Percentiles rank a stretch among this genome's conserved stretches.
These are phyloP conservation scores for Heliothis virescens DNA, from an alignment of 1,140 invertebrate species.

Conservation along the genomic window DNA sequence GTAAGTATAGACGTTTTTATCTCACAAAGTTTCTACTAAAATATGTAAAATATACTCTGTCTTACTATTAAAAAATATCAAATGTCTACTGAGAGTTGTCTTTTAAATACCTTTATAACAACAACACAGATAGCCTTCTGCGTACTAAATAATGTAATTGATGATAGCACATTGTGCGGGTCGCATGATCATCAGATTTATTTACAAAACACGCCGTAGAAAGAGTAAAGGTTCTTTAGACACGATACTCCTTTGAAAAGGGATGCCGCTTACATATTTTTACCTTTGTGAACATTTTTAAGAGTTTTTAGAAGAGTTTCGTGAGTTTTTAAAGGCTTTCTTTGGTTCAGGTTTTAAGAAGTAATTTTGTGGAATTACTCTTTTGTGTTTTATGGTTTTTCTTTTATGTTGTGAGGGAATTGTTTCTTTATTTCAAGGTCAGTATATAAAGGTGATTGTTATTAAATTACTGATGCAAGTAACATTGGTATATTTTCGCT, in stretches of 20 bases:
- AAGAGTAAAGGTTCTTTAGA: background rate
- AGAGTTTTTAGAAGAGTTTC: background rate
- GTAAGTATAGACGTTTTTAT: no score
- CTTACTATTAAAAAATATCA: no score
- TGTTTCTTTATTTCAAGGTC: background rate
- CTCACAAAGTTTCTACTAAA: no score
- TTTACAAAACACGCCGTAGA: background rate
- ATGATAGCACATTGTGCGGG: slow-evolving; percentile 11
- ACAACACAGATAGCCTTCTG: background rate
- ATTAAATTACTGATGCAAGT: background rate
- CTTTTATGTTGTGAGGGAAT: background rate
- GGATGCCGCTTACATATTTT: background rate
- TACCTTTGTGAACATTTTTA: background rate
- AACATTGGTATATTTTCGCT: background rate
- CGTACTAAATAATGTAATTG: slow-evolving; percentile 2
- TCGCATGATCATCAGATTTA: background rate
- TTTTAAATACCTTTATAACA: background rate
- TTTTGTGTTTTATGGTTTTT: background rate
- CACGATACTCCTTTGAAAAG: background rate
- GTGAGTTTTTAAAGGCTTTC: background rate
- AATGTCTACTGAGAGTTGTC: background rate
- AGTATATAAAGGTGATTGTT: background rate
- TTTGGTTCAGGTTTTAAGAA: background rate
- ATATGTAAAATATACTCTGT: no score
- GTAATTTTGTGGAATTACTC: slow-evolving; percentile 2